A percentile compares a stretch with the other conserved stretches of the same genome.
Evolutionary conservation across 2,888 invertebrate genomes (phyloP).

Genomic region (Cheilosia urbana): DNA sequence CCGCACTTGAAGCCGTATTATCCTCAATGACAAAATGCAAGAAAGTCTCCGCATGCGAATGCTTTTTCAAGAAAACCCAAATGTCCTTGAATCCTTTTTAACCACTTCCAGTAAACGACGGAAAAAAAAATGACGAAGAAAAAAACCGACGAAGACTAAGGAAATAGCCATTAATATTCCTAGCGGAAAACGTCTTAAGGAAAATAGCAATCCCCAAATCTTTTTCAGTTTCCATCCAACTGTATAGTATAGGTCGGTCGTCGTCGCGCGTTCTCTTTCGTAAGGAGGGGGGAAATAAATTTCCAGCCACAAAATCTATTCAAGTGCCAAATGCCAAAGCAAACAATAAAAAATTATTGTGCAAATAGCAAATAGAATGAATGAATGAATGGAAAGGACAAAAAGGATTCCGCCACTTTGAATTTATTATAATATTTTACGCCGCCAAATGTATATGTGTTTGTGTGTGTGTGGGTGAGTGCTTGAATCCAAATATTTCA

Average conservation of each 20-base stretch:
- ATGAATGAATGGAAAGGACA: slow-evolving; percentile 58
- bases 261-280: slow-evolving; percentile 2
- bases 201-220: slow-evolving; percentile 51
- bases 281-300: slow-evolving; percentile 61
- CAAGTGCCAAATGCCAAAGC: slow-evolving; percentile 74
- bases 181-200: slow-evolving; percentile 61
- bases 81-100: slow-evolving; percentile 65
- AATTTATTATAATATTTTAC: slow-evolving; percentile 67
- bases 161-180: slow-evolving; percentile 65
- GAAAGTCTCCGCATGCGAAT: slow-evolving; percentile 50
- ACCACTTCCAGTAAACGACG: slow-evolving; percentile 39
- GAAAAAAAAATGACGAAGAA: not conserved
- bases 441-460: slow-evolving; percentile 16
- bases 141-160: not conserved
- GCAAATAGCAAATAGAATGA: slow-evolving; percentile 71
- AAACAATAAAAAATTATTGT: slow-evolving; percentile 75
- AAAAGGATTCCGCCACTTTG: slow-evolving; percentile 68
- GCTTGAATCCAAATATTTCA: slow-evolving; percentile 54
- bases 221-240: slow-evolving; percentile 33
- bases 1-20: slow-evolving; percentile 56
- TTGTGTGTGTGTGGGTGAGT: slow-evolving; percentile 1
- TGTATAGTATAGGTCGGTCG: not conserved
- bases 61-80: slow-evolving; percentile 33
- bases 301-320: slow-evolving; percentile 71
- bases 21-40: slow-evolving; percentile 59